A percentile compares a stretch with the other conserved stretches of the same genome.
These are phyloP conservation scores for Sebastes fasciatus DNA, from an alignment of 2,113 vertebrate genomes.

Conservation along the genomic window DNA sequence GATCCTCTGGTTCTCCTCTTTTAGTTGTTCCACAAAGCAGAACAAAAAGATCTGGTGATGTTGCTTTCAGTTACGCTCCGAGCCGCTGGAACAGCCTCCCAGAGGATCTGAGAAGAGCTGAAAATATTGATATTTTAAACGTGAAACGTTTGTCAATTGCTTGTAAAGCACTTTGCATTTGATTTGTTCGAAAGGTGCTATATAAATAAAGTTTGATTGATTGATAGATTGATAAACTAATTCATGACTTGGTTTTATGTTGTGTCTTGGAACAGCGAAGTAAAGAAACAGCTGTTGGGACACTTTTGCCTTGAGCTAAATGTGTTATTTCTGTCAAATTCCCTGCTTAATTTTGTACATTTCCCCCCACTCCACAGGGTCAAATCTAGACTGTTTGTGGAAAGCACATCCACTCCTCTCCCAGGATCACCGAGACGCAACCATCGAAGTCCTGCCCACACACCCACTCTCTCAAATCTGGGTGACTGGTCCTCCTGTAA, in stretches of 20 bases:
- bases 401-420: slow-evolving; percentile 88
- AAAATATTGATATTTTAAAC: too few relatives aligned
- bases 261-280: background rate
- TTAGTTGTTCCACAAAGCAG: too few relatives aligned
- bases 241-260: background rate
- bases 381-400: slow-evolving; percentile 68
- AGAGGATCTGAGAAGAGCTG: too few relatives aligned
- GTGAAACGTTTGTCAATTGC: too few relatives aligned
- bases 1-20: too few relatives aligned
- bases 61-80: too few relatives aligned
- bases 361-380: slow-evolving; percentile 67
- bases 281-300: background rate
- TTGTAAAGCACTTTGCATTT: too few relatives aligned
- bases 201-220: too few relatives aligned
- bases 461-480: slow-evolving; percentile 45
- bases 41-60: too few relatives aligned
- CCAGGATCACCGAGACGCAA: slow-evolving; percentile 41
- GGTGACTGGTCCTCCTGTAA: slow-evolving; percentile 58
- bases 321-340: background rate
- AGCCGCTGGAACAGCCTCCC: too few relatives aligned
- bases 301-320: background rate
- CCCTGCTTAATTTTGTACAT: background rate
- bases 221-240: too few relatives aligned
- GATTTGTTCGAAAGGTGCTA: too few relatives aligned
- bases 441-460: slow-evolving; percentile 47